Evolutionary conservation across 2,888 invertebrate genomes (phyloP), one percentile per base, ranked within the genome.

Genomic region (Pseudococcus jackbeardsleyi): DNA sequence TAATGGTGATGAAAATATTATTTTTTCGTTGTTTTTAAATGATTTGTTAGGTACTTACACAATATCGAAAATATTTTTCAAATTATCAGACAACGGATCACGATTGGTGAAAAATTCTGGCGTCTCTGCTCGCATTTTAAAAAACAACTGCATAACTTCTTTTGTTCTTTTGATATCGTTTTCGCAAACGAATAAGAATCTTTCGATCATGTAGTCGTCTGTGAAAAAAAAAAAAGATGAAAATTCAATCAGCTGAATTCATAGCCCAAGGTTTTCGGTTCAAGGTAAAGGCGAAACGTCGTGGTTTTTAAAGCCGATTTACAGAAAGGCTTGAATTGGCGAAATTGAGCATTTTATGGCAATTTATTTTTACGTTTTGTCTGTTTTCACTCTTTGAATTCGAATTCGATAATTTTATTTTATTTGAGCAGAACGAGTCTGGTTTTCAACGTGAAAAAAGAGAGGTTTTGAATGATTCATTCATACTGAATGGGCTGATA

Each of bases 81-180:
- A 93, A 90, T 92, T 92, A 0, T 92, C 91, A 0, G 93, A 91
- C 90, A 92, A 91, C 0, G 94, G 94, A 90, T 94, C 94, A 22
- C 94, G 91, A 86, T 93, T 93, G 88, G 92, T 92, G 91, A 94
- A 94, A 89, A 94, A 92, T 90, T 94, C 94, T 0, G 94, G 94
- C 0, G 93, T 93, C 82, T 93, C 93, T 0, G 93, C 92, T 0
- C 94, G 92, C 86, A 94, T 92, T 0, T 94, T 94, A 91, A 93
- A 94, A 92, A 93, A 93, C 85, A 93, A 90, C 90, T 93, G 93
- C n/a, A 93, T 92, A 64, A 92, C 92, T 0, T 91, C 91, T 91
- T 94, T 94, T 12, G 94, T 92, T 46, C 93, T 92, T 91, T 94
- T 94, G 90, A 94, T 90, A 90, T 93, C 94, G 91, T 92, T 91